Evolutionary conservation across 2,113 vertebrate species (phyloP), one percentile per base, ranked within the genome.

Genomic region (Gobio gobio): DNA sequence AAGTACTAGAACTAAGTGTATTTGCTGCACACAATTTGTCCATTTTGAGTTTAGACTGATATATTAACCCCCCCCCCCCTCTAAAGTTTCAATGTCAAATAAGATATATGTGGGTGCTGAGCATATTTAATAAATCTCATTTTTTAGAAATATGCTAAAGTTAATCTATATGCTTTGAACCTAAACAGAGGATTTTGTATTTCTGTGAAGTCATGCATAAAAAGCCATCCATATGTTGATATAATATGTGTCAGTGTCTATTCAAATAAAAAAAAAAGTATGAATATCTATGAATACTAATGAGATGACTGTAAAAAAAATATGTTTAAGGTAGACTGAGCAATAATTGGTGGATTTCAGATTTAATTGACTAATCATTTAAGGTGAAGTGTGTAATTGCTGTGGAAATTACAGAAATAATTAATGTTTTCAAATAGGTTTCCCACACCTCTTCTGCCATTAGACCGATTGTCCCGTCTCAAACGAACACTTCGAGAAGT

Each of bases 241-340:
- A 26, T 47, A 24, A 10, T 43, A 43, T 70, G 4, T 70, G 22
- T 43, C 18, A 43, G 43, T 47, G 70, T 74, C 13, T 74, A 49
- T 24, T 47, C 43, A 74, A 47, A 74, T 45, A 29, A 29, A 29
- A 20, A 72, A 43, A 40, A 70, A 72, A 7, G 2, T 24, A 22
- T 43, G 18, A 70, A 22, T 70, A 24, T 73, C 40, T 73, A n/a
- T 73, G 70, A 47, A 47, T 73, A 14, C n/a, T 26, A 73, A 73
- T 73, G 70, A 73, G 70, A 24, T 6, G 10, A 45, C 12, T 12
- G 20, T 66, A 13, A 3, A 22, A 59, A n/a, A 43, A 24, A 22
- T 0, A 45, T n/a, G 13, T 73, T 47, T 74, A 74, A 8, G 43
- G 70, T 14, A 47, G 43, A 74, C 43, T 74, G 70, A 43, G 13